phyloP scores from a whole-genome alignment of 2,888 invertebrate species.

The Pantelozetes paolii region DNA sequence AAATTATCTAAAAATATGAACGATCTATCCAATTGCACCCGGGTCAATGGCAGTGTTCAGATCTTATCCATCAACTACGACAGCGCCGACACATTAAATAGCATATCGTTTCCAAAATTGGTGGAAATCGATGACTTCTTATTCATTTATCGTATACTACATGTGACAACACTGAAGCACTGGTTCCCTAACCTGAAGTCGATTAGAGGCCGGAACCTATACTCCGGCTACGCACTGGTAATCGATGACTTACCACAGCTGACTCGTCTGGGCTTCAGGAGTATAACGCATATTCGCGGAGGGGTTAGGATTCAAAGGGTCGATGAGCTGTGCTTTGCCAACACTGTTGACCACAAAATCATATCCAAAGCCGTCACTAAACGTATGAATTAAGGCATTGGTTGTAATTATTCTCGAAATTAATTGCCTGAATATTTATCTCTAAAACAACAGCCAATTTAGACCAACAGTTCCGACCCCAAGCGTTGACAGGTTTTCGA shows the following conservation, averaged over 20 bases:
- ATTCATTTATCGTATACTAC: slow-evolving; percentile 73
- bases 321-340: slow-evolving; percentile 65
- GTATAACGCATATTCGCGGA: slow-evolving; percentile 75
- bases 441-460: too few relatives aligned
- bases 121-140: slow-evolving; percentile 87
- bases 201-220: slow-evolving; percentile 77
- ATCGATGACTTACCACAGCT: slow-evolving; percentile 66
- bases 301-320: slow-evolving; percentile 86
- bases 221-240: slow-evolving; percentile 80
- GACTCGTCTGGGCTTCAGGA: slow-evolving; percentile 78
- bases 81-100: slow-evolving; percentile 48
- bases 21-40: background rate
- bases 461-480: too few relatives aligned
- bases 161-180: slow-evolving; percentile 71
- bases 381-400: too few relatives aligned
- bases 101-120: slow-evolving; percentile 72
- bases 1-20: background rate
- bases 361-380: too few relatives aligned
- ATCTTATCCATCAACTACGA: background rate
- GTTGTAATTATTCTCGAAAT: too few relatives aligned
- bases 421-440: too few relatives aligned
- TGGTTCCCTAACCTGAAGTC: slow-evolving; percentile 90
- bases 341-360: background rate
- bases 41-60: background rate
- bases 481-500: too few relatives aligned